phyloP scores from a whole-genome alignment of 2,113 vertebrate genomes.

The Ptyas mucosa region DNA sequence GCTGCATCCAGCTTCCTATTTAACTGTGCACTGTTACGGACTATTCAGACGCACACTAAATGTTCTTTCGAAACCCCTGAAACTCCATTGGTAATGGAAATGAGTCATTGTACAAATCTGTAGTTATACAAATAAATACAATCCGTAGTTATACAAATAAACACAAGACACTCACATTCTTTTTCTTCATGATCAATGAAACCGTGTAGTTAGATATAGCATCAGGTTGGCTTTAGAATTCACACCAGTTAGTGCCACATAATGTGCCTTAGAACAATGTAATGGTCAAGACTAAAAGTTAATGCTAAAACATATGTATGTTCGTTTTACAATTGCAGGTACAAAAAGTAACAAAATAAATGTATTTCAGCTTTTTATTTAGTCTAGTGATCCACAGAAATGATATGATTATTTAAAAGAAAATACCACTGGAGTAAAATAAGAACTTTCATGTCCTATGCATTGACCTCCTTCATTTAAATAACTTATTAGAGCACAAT shows the following conservation, averaged over 20 bases:
- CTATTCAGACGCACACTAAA: not conserved
- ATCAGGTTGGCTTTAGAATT: not conserved
- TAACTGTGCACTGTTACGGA: not conserved
- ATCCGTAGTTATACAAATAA: not conserved
- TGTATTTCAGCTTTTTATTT: not conserved
- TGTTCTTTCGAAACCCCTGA: not conserved
- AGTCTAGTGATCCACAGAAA: not conserved
- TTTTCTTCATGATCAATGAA: not conserved
- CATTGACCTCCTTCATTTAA: not conserved
- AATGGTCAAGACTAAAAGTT: not conserved
- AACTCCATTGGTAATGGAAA: not conserved
- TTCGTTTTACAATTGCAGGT: not conserved
- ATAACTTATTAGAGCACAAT: not conserved
- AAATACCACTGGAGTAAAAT: not conserved
- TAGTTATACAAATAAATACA: not conserved
- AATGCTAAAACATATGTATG: not conserved
- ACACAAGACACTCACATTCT: not conserved
- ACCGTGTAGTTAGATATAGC: not conserved
- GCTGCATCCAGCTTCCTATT: not conserved
- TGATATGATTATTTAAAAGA: not conserved
- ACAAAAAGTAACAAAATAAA: not conserved
- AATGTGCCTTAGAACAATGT: not conserved
- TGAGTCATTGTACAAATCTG: not conserved
- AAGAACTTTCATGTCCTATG: not conserved
- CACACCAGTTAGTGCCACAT: not conserved